These are phyloP conservation scores for Agrotis clavis DNA, from an alignment of 2,888 invertebrate species.

Conservation along the genomic window DNA sequence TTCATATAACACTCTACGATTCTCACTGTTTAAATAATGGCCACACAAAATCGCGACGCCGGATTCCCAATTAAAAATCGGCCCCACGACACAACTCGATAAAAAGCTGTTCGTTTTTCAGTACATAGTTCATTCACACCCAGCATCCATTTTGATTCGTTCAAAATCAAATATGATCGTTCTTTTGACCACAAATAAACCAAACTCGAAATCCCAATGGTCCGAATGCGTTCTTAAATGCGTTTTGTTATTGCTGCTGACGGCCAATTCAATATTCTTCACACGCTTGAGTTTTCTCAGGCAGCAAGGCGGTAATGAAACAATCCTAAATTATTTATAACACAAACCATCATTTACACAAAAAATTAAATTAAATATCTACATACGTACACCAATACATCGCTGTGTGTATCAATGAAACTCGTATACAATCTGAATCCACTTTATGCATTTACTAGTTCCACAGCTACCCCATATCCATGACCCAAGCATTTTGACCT, in stretches of 20 bases:
- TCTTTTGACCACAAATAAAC: conserved; percentile 85
- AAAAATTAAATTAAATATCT: background rate
- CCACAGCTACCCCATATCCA: too few relatives aligned
- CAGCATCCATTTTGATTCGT: conserved; percentile 92
- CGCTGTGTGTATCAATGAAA: too few relatives aligned
- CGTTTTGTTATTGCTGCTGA: conserved; percentile 72
- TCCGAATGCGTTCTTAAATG: conserved; percentile 72
- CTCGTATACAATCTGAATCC: too few relatives aligned
- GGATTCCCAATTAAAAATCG: conserved; percentile 87
- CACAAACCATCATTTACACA: background rate
- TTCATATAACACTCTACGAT: conserved; percentile 77
- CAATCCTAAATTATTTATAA: background rate
- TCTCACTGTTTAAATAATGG: conserved; percentile 81
- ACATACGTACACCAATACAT: too few relatives aligned
- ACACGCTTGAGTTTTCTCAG: background rate
- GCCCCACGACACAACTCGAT: conserved; percentile 90
- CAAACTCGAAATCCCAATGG: conserved; percentile 76
- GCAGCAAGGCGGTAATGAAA: too few relatives aligned
- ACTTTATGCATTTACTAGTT: too few relatives aligned
- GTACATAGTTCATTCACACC: conserved; percentile 91
- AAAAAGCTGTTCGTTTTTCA: conserved; percentile 91
- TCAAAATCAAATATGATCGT: conserved; percentile 90
- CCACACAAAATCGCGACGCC: conserved; percentile 84
- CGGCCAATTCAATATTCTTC: background rate
- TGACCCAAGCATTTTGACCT: too few relatives aligned